These are phyloP conservation scores for Dasyprocta punctata DNA, from an alignment of 2,113 vertebrate genomes.

Conservation along the genomic window DNA sequence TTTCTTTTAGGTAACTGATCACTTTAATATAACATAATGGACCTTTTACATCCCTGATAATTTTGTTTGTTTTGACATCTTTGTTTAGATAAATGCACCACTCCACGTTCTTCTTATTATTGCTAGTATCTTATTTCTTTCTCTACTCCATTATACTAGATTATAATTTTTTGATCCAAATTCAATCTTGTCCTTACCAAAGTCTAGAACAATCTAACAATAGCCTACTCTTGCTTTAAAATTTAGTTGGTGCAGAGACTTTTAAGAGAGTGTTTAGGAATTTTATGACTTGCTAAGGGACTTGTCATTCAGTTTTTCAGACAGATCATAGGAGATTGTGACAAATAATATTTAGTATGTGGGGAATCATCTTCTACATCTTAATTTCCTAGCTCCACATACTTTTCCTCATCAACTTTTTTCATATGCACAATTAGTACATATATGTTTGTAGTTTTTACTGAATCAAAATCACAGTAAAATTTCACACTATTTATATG, in stretches of 20 bases:
- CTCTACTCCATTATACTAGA: background rate
- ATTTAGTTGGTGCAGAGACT: background rate
- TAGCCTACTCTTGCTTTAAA: background rate
- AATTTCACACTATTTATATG: background rate
- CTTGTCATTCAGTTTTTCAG: fast-evolving
- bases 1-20: background rate
- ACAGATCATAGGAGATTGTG: background rate
- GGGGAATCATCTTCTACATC: background rate
- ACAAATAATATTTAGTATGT: background rate
- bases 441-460: background rate
- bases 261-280: background rate
- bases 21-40: background rate
- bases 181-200: background rate
- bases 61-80: background rate
- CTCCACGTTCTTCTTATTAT: background rate
- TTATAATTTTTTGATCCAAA: background rate
- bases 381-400: background rate
- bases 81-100: background rate
- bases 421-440: background rate
- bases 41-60: background rate
- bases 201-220: background rate
- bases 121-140: background rate
- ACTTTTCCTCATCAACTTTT: background rate
- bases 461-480: background rate
- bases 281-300: background rate